Base-by-base conservation (phyloP, 2,888 invertebrate genomes). In the Ophioninae sp. region DNA sequence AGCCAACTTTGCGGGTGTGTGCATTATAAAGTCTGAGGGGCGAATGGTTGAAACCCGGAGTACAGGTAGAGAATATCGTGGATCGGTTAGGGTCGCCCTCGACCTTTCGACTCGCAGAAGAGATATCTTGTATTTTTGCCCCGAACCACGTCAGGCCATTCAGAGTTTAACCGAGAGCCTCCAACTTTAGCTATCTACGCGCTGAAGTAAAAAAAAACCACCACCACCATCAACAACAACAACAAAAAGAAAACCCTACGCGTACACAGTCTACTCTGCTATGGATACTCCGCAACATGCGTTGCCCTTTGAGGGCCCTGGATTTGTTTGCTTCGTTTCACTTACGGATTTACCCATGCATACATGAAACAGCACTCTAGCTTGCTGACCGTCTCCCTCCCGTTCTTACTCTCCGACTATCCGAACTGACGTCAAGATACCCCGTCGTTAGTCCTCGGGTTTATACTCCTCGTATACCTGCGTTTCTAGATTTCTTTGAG, bases 311-410 rank as follows among this genome's bases (percentile, higher is more conserved):
- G 83, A 78, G 44, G 64, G 68, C 56, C 61, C 67, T 65, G 75
- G 56, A 64, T 86, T 82, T 85, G 82, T 87, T 87, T 85, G 78
- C 79, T 74, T 79, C 82, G 81, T 81, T 89, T 87, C 88, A 89
- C 89, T 90, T 88, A 88, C 89, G 88, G 88, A 91, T 91, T 91
- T 90, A 87, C 88, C 88, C 88, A 88, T 88, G 89, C 90, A 88
- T 90, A 91, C 91, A 91, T 88, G 91, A 87, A 91, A 91, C 89
- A 90, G 89, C 91, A 91, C 91, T 91, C 89, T 87, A 82, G 85
- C 85, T 84, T 86, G 83, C 84, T 81, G 79, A 64, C 81, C 82
- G 72, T 80, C 79, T 64, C 51, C 68, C 17, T 37, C 20, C 23
- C 23, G 61, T 73, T 51, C 73, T 41, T 39, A 68, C 30, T 61